Evolutionary conservation across 2,888 invertebrate genomes (phyloP), one percentile per base, ranked within the genome.

Genomic region (Phlogophora meticulosa): DNA sequence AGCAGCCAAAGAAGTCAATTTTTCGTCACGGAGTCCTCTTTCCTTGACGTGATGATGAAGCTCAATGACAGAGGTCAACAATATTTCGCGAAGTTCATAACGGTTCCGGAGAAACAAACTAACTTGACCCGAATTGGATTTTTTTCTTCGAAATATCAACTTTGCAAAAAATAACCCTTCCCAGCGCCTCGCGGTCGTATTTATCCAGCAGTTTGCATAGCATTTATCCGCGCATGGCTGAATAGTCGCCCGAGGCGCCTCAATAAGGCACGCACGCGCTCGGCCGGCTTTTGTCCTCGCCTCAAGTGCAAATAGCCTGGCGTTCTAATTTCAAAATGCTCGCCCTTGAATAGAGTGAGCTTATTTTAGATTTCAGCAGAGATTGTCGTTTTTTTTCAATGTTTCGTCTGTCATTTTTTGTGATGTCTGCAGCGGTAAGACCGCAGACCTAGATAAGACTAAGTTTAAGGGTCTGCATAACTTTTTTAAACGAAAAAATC

Each of bases 231-330:
- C 59, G 75, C 72, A 72, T 73, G 72, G 72, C 52, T 85, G 85
- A 87, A 89, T 88, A 84, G 85, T 74, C 64, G 84, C 86, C 72
- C 60, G 76, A 81, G 86, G 87, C 86, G 73, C 82, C 82, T 86
- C 87, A 85, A 85, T 87, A 86, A 89, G 87, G 85, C 88, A 89
- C 90, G 91, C 91, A 90, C 85, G 86, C 81, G 81, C 83, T 76
- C 81, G 85, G 58, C 75, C 83, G 76, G 69, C 90, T 89, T 92
- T 92, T 92, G 90, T 91, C 83, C 88, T 69, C 82, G 81, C 81
- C 88, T 93, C 88, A 90, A 92, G 91, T 93, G 93, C 91, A 93
- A 93, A 93, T 92, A 93, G 92, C 91, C 90, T 91, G 83, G 90
- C 92, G 92, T 90, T 91, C 91, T 93, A 93, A 93, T 93, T 92